Conservation (phyloP, 2,797 vertebrate species). For the Pygocentrus nattereri region DNA sequence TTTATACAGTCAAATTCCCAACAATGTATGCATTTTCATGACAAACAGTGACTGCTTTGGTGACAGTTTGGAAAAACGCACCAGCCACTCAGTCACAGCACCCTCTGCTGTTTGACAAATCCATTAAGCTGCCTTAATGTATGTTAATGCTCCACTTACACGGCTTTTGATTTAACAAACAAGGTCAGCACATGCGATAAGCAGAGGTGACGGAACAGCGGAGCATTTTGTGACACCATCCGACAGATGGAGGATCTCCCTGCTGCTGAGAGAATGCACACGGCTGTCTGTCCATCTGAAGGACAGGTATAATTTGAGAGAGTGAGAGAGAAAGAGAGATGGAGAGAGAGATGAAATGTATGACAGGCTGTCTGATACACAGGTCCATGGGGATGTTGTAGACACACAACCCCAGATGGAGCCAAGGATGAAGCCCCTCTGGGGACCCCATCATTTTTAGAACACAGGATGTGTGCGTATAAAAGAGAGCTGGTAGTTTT, state of each 20-base stretch:
- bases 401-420: conserved; percentile 37
- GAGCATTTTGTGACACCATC: not conserved
- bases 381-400: conserved; percentile 15
- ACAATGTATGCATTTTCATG: no score
- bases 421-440: conserved; percentile 31
- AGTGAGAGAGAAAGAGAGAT: not conserved
- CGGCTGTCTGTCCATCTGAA: conserved; percentile 9
- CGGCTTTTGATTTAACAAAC: conserved; percentile 42
- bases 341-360: conserved; percentile 6
- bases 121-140: not conserved
- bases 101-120: conserved; percentile 19
- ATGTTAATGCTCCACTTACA: conserved; percentile 40
- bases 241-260: conserved; percentile 36
- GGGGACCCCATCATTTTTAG: conserved; percentile 6
- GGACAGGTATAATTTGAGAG: conserved; percentile 30
- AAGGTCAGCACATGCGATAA: conserved; percentile 26
- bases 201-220: not conserved
- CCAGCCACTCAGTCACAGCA: not conserved
- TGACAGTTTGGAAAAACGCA: not conserved
- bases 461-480: not conserved
- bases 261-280: conserved; percentile 1
- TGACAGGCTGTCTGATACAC: conserved; percentile 13
- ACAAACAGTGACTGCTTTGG: not conserved
- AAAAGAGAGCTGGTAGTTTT: not conserved
- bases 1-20: no score